Percentiles rank a stretch among this genome's conserved stretches.
phyloP scores from a whole-genome alignment of 2,113 vertebrate genomes.

The Centropus unirufus region DNA sequence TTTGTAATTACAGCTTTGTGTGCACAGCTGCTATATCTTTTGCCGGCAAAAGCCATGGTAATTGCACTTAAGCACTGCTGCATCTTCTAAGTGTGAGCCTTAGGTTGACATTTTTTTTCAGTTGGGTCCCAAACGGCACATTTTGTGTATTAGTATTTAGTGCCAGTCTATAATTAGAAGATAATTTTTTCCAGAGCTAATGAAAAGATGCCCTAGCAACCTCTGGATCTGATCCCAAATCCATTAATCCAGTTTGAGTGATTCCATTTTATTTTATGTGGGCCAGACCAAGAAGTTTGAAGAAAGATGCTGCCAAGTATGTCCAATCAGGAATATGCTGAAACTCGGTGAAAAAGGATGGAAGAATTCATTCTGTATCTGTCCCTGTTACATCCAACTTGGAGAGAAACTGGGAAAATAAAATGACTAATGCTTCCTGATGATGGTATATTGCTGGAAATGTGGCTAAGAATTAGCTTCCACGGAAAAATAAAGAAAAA shows the following conservation, averaged over 20 bases:
- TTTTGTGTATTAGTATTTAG: conserved; percentile 35
- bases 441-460: background rate
- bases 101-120: background rate
- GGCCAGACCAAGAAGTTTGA: background rate
- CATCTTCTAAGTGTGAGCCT: background rate
- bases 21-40: background rate
- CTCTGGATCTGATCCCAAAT: conserved; percentile 47
- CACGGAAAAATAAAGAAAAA: conserved; percentile 32
- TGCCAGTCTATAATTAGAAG: conserved; percentile 58
- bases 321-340: background rate
- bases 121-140: background rate
- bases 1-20: background rate
- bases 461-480: background rate
- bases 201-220: conserved; percentile 65
- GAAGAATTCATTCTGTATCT: conserved; percentile 3
- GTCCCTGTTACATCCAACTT: background rate
- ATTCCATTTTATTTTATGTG: conserved; percentile 39
- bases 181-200: conserved; percentile 55
- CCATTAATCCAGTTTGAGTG: conserved; percentile 23
- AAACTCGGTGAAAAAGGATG: background rate
- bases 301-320: conserved; percentile 5
- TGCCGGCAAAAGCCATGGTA: background rate
- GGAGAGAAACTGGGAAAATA: conserved; percentile 34
- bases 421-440: conserved; percentile 41
- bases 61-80: background rate